Conservation (phyloP, 2,113 vertebrate species). For the Dasyornis broadbenti region DNA sequence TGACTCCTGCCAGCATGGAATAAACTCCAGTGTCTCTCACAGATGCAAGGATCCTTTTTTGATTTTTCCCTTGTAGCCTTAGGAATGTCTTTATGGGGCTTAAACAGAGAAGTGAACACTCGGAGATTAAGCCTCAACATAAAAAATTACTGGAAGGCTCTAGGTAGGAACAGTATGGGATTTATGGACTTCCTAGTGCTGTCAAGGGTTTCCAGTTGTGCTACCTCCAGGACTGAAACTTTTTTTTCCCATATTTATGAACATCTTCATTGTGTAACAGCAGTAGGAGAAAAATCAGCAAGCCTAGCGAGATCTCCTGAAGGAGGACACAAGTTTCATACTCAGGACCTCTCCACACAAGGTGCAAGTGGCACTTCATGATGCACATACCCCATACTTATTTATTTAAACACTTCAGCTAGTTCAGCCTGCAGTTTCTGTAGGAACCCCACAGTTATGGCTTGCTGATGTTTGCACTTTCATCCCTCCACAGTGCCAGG, state of each 20-base stretch:
- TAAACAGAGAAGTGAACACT: background rate
- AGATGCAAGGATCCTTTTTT: background rate
- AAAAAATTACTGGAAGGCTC: background rate
- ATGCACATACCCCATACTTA: background rate
- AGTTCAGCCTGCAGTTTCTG: background rate
- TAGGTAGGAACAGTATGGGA: background rate
- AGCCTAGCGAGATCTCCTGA: background rate
- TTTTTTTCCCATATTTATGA: background rate
- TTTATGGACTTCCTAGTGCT: background rate
- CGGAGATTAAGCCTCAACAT: background rate
- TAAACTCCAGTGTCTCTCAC: background rate
- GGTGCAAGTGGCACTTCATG: background rate
- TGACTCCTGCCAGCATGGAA: background rate
- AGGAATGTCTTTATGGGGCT: background rate
- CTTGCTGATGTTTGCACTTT: background rate
- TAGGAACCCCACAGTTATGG: background rate
- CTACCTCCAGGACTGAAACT: background rate
- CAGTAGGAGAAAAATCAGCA: background rate
- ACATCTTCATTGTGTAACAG: background rate
- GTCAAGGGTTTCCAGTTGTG: background rate
- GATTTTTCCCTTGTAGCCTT: background rate
- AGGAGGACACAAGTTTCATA: background rate
- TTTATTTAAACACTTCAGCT: background rate
- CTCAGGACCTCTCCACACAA: background rate
- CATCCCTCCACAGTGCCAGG: background rate